Percentiles rank a stretch among this genome's conserved stretches.
These are phyloP conservation scores for Oophaga pumilio DNA, from an alignment of 2,113 vertebrate genomes.

Conservation along the genomic window DNA sequence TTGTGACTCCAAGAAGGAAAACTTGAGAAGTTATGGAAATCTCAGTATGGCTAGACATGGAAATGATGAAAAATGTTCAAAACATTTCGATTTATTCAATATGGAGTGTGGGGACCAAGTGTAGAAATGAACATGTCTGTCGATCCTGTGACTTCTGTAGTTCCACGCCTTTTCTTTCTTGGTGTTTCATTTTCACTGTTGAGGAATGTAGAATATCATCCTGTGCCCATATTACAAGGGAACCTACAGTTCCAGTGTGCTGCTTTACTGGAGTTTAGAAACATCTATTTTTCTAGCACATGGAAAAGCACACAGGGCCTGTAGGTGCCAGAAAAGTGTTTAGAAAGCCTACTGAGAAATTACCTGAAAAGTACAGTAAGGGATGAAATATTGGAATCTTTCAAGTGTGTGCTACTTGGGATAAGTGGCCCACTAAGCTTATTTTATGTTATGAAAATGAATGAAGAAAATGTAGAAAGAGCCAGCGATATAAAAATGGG, in stretches of 20 bases:
- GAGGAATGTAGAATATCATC: background rate
- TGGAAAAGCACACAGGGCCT: slow-evolving; percentile 2
- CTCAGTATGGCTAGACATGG: too few relatives aligned
- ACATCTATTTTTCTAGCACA: slow-evolving; percentile 2
- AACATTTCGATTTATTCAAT: too few relatives aligned
- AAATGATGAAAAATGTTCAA: too few relatives aligned
- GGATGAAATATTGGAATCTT: slow-evolving; percentile 20
- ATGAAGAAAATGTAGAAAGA: slow-evolving; percentile 2
- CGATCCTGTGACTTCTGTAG: too few relatives aligned
- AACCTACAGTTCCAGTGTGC: background rate
- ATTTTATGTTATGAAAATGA: background rate
- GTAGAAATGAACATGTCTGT: too few relatives aligned
- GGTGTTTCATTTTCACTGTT: too few relatives aligned
- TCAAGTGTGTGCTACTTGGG: slow-evolving; percentile 17
- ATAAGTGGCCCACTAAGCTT: slow-evolving; percentile 6
- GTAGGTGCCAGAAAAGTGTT: slow-evolving; percentile 15
- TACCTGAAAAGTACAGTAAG: slow-evolving; percentile 13
- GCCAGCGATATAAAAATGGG: background rate
- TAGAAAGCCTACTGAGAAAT: slow-evolving; percentile 30
- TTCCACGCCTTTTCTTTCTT: too few relatives aligned
- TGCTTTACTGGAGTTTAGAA: background rate
- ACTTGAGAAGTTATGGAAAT: too few relatives aligned
- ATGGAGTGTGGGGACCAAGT: too few relatives aligned
- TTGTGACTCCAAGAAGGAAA: too few relatives aligned
- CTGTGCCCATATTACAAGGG: background rate